These are phyloP conservation scores for Laupala kohalensis DNA, from an alignment of 1,140 invertebrate genomes.

Conservation along the genomic window DNA sequence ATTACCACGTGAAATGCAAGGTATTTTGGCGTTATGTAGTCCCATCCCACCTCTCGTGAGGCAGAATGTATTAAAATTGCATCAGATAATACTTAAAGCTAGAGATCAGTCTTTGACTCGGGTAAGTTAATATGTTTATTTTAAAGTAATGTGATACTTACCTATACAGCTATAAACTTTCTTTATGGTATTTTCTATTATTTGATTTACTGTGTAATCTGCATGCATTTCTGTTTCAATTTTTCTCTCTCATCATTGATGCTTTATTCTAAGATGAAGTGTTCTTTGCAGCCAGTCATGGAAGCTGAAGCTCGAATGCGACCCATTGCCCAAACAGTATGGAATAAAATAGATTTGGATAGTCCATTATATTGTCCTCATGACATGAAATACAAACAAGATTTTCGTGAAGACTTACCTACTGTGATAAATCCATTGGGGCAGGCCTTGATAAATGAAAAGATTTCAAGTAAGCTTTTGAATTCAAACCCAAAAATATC, in stretches of 20 bases:
- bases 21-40: constrained; percentile 85
- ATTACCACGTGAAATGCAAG: constrained; percentile 87
- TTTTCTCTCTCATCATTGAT: too few relatives aligned
- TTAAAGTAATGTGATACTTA: neutral
- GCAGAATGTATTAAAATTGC: constrained; percentile 59
- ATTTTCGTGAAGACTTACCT: constrained; percentile 45
- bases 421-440: constrained; percentile 22
- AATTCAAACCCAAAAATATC: neutral
- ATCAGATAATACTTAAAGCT: constrained; percentile 62
- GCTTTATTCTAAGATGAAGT: too few relatives aligned
- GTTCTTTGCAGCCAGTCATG: constrained; percentile 29
- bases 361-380: constrained; percentile 48
- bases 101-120: constrained; percentile 56
- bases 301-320: constrained; percentile 34
- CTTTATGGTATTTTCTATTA: too few relatives aligned
- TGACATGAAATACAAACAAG: constrained; percentile 46
- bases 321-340: constrained; percentile 30
- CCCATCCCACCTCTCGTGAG: constrained; percentile 80
- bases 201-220: too few relatives aligned
- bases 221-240: too few relatives aligned
- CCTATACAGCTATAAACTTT: neutral
- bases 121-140: constrained; percentile 26
- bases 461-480: neutral
- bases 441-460: neutral
- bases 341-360: constrained; percentile 33